These are phyloP conservation scores for Drosophila mojavensis DNA, from an alignment of 1,140 invertebrate species.

Conservation along the genomic window DNA sequence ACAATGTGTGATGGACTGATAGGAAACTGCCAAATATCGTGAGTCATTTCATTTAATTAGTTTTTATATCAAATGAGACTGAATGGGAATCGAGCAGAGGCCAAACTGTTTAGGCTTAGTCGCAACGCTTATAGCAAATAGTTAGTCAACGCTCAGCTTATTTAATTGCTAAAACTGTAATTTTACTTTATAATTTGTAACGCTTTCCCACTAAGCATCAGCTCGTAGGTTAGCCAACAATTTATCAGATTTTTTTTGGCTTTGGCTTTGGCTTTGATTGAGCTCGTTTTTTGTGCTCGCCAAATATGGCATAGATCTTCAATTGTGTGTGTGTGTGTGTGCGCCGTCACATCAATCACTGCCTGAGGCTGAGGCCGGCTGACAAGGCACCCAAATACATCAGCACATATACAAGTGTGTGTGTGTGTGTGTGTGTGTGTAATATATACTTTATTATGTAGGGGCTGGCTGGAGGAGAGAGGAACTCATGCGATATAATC, in stretches of 20 bases:
- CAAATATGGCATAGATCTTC: constrained; percentile 64
- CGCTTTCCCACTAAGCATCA: constrained; percentile 33
- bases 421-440: constrained; percentile 1
- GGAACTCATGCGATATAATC: constrained; percentile 42
- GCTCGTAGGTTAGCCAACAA: constrained; percentile 17
- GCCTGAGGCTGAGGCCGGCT: constrained; percentile 28
- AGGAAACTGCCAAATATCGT: too few species aligned
- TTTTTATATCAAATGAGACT: too few species aligned
- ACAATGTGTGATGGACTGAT: background rate
- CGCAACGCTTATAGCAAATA: background rate
- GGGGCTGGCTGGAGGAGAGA: background rate
- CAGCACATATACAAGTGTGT: constrained; percentile 22
- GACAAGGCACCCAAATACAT: constrained; percentile 79
- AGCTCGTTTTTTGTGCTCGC: constrained; percentile 49
- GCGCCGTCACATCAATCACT: constrained; percentile 72
- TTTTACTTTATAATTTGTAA: constrained; percentile 44
- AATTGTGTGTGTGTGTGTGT: constrained; percentile 12
- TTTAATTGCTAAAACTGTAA: constrained; percentile 35
- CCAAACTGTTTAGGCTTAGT: too few species aligned
- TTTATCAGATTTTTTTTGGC: constrained; percentile 13
- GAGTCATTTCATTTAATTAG: background rate
- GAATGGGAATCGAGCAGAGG: too few species aligned
- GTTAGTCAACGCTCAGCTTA: background rate
- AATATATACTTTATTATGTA: too few species aligned
- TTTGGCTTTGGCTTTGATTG: constrained; percentile 14